phyloP scores from a whole-genome alignment of 2,113 vertebrate species.

The Zosterops pallidus region DNA sequence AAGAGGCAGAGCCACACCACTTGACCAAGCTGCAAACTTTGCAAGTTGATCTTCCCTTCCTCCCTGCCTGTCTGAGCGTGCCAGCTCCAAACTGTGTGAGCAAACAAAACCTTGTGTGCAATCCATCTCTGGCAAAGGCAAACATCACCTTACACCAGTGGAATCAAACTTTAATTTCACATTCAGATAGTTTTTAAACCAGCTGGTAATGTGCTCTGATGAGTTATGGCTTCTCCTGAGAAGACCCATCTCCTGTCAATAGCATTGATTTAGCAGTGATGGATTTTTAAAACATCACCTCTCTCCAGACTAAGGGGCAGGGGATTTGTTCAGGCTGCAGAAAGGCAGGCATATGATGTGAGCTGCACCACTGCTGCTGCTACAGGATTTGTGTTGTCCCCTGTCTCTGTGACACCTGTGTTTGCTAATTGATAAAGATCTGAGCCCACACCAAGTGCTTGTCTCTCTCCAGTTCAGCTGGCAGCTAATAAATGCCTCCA shows the following conservation, averaged over 20 bases:
- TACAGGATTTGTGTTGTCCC: background rate
- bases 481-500: background rate
- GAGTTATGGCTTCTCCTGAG: slow-evolving; percentile 5
- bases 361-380: background rate
- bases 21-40: background rate
- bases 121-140: slow-evolving; percentile 2
- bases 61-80: background rate
- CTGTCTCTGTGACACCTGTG: background rate
- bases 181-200: slow-evolving; percentile 10
- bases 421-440: slow-evolving; percentile 33
- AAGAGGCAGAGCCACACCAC: background rate
- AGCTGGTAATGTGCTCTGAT: background rate
- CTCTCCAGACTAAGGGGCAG: background rate
- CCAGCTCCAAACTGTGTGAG: background rate
- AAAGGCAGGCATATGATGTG: background rate
- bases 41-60: background rate
- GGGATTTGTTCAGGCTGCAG: background rate
- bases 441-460: background rate
- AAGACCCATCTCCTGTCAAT: slow-evolving; percentile 22
- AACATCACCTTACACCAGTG: background rate
- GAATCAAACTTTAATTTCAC: slow-evolving; percentile 11
- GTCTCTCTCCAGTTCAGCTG: background rate
- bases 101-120: background rate
- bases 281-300: slow-evolving; percentile 26
- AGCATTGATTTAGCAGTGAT: slow-evolving; percentile 4